A percentile compares a stretch with the other conserved stretches of the same genome.
These are phyloP conservation scores for Hypomecis punctinalis DNA, from an alignment of 2,888 invertebrate species.

Conservation along the genomic window DNA sequence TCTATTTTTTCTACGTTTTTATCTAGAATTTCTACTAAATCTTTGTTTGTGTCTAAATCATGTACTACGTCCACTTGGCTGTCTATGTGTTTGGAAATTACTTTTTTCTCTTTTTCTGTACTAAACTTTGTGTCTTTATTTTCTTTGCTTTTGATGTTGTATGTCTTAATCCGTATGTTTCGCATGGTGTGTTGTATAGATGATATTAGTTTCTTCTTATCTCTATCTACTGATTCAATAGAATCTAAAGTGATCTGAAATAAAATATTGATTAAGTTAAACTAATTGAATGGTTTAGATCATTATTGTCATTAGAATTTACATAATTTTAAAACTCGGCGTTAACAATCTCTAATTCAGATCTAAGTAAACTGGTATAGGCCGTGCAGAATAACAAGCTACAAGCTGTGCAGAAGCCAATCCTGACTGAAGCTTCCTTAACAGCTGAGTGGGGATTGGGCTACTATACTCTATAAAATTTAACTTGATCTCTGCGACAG, in stretches of 20 bases:
- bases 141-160: constrained; percentile 16
- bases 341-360: too few relatives aligned
- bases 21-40: constrained; percentile 3
- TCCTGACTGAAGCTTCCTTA: too few relatives aligned
- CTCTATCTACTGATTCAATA: constrained; percentile 29
- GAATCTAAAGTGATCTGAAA: constrained; percentile 61
- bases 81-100: neutral
- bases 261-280: neutral
- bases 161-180: constrained; percentile 31
- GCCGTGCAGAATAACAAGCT: too few relatives aligned
- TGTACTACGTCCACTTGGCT: neutral
- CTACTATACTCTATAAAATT: too few relatives aligned
- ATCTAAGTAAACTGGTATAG: too few relatives aligned
- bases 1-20: constrained; percentile 25
- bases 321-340: too few relatives aligned
- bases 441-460: too few relatives aligned
- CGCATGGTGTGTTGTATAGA: constrained; percentile 11
- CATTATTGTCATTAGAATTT: too few relatives aligned
- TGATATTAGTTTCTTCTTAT: constrained; percentile 27
- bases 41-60: neutral
- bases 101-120: constrained; percentile 7
- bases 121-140: constrained; percentile 5
- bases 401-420: too few relatives aligned
- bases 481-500: too few relatives aligned
- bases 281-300: too few relatives aligned